Conservation (phyloP, 2,113 vertebrate species). For the Lophotis ruficrista region DNA sequence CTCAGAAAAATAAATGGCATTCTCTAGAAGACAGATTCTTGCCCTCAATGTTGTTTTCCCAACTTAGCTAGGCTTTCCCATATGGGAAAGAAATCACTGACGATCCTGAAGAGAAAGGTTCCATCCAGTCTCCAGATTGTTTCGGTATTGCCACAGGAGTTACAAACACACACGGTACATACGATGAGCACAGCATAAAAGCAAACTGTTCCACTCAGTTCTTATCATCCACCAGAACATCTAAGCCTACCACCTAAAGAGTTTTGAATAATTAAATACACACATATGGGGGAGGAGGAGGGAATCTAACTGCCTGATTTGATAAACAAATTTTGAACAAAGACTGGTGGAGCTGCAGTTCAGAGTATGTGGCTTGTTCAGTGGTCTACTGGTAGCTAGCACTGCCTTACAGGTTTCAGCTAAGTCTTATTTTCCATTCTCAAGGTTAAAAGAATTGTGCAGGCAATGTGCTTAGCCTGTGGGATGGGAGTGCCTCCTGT, state of each 20-base stretch:
- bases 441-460: constrained; percentile 25
- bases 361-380: not conserved
- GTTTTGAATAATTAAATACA: not conserved
- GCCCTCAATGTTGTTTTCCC: not conserved
- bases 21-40: not conserved
- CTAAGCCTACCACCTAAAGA: not conserved
- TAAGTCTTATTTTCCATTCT: constrained; percentile 45
- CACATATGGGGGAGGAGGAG: not conserved
- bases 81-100: not conserved
- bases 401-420: constrained; percentile 15
- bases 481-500: constrained; percentile 74
- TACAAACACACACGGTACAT: not conserved
- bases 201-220: not conserved
- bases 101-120: not conserved
- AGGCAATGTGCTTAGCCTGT: constrained; percentile 55
- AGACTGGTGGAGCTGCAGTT: not conserved
- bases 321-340: constrained; percentile 29
- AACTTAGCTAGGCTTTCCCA: not conserved
- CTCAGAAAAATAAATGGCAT: not conserved
- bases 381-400: not conserved
- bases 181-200: not conserved
- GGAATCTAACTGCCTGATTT: not conserved
- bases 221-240: not conserved
- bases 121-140: not conserved
- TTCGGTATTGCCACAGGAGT: not conserved